phyloP scores from a whole-genome alignment of 1,140 invertebrate genomes.

The Lordiphosa clarofinis region DNA sequence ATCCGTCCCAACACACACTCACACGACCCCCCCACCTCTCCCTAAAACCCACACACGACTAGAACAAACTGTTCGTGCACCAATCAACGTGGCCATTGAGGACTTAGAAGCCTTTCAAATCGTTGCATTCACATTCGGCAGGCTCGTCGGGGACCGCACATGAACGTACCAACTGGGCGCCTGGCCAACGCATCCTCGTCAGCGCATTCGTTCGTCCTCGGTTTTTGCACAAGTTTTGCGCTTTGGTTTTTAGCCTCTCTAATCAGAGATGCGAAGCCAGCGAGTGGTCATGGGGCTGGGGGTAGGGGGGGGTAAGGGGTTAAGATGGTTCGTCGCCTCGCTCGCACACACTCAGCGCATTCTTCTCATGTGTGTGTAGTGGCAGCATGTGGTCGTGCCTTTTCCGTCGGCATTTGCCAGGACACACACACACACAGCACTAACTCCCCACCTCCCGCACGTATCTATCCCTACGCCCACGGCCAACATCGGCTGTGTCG shows the following conservation, averaged over 20 bases:
- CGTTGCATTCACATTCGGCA: constrained; percentile 65
- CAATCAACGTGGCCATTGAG: constrained; percentile 56
- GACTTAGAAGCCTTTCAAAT: constrained; percentile 73
- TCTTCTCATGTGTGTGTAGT: background rate
- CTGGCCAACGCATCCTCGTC: constrained; percentile 29
- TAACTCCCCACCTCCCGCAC: constrained; percentile 8
- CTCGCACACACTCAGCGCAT: constrained; percentile 12
- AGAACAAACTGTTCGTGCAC: constrained; percentile 43
- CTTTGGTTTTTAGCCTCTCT: constrained; percentile 55
- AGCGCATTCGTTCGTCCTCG: constrained; percentile 32
- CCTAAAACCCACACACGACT: constrained; percentile 5
- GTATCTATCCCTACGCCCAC: background rate
- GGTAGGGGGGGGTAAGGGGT: background rate
- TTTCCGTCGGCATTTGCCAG: constrained; percentile 37
- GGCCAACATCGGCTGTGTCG: background rate
- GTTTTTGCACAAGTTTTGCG: constrained; percentile 31
- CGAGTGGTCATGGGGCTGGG: background rate
- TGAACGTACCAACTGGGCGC: background rate
- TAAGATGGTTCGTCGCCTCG: constrained; percentile 9
- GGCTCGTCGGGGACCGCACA: constrained; percentile 24
- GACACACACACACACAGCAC: constrained; percentile 10
- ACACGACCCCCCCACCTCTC: background rate
- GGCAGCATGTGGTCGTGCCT: constrained; percentile 31
- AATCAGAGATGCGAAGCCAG: constrained; percentile 27
- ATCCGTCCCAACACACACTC: no score